Percentiles rank a stretch among this genome's conserved stretches.
These are phyloP conservation scores for Amaurobius ferox DNA, from an alignment of 2,888 invertebrate genomes.

Conservation along the genomic window DNA sequence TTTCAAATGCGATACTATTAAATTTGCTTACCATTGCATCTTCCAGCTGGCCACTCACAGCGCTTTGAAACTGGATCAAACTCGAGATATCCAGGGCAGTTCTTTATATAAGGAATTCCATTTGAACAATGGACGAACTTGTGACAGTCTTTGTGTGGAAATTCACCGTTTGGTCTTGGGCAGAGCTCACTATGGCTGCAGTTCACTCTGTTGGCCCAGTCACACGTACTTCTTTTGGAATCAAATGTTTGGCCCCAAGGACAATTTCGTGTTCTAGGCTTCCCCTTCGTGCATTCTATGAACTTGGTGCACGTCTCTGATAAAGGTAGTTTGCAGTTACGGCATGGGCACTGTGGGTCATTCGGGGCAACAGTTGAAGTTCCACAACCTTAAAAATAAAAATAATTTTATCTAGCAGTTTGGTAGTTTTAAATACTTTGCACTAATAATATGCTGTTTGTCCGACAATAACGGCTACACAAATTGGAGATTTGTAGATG, in stretches of 20 bases:
- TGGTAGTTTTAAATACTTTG: too few relatives aligned
- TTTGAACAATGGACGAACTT: slow-evolving; percentile 59
- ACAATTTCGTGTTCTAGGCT: slow-evolving; percentile 39
- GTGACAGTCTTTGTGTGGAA: slow-evolving; percentile 52
- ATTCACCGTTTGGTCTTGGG: slow-evolving; percentile 40
- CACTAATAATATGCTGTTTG: too few relatives aligned
- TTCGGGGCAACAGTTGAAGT: not conserved
- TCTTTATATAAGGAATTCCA: slow-evolving; percentile 49
- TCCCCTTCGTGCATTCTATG: slow-evolving; percentile 61
- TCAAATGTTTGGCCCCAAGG: slow-evolving; percentile 67
- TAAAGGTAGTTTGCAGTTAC: slow-evolving; percentile 46
- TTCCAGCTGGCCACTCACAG: slow-evolving; percentile 32
- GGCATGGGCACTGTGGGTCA: slow-evolving; percentile 54
- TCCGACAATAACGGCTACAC: too few relatives aligned
- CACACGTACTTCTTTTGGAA: slow-evolving; percentile 23
- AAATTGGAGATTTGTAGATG: too few relatives aligned
- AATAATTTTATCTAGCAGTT: too few relatives aligned
- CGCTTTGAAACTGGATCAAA: slow-evolving; percentile 38
- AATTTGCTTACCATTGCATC: slow-evolving; percentile 54
- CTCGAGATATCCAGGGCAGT: slow-evolving; percentile 29
- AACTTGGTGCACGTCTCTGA: slow-evolving; percentile 64
- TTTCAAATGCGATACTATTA: too few relatives aligned
- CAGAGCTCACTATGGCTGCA: slow-evolving; percentile 50
- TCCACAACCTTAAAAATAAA: slow-evolving; percentile 10
- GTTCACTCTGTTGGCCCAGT: slow-evolving; percentile 49